Base-by-base conservation (phyloP, 2,888 invertebrate species). In the Nomada hirtipes region DNA sequence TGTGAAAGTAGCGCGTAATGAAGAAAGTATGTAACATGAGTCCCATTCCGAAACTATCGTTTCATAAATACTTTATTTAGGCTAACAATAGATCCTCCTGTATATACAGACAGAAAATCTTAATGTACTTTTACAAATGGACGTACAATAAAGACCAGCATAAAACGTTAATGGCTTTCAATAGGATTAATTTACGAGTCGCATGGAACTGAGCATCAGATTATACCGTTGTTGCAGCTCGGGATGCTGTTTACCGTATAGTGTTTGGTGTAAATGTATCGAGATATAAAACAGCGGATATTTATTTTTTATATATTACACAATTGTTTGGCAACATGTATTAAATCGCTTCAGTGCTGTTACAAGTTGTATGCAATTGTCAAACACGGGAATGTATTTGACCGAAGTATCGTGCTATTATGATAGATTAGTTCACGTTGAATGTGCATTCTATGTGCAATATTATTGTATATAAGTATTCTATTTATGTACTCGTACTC, bases 121-220 rank as follows among this genome's bases (percentile, higher is more conserved):
- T 86, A 85, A 86, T 90, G 83, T 74, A 71, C 60, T 79, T 76
- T 76, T 76, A 76, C 74, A 89, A 90, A 92, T 90, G 90, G 89
- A 82, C 79, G 85, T 73, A 90, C 89, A 90, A 90, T 90, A 87
- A 90, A 89, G 83, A 82, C 85, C 84, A 70, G 79, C 84, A 89
- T 86, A 84, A 88, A 89, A 88, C 87, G 83, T 83, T 88, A 88
- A 91, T 89, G 83, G 88, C 87, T 89, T 88, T 89, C 88, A 88
- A 87, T 90, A 84, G 85, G 90, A 89, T 90, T 91, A 89, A 91
- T 92, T 91, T 63, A 86, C 78, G 79, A 79, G 74, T 88, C 61
- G 74, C 78, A 78, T 70, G 75, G 61, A 80, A 77, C 78, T 59
- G 71, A 44, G 59, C 75, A 75, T 78, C 73, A 69, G 78, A 64